Percentiles rank a stretch among this genome's conserved stretches.
Conservation (phyloP, 2,113 vertebrate species). For the Phalacrocorax carbo region DNA sequence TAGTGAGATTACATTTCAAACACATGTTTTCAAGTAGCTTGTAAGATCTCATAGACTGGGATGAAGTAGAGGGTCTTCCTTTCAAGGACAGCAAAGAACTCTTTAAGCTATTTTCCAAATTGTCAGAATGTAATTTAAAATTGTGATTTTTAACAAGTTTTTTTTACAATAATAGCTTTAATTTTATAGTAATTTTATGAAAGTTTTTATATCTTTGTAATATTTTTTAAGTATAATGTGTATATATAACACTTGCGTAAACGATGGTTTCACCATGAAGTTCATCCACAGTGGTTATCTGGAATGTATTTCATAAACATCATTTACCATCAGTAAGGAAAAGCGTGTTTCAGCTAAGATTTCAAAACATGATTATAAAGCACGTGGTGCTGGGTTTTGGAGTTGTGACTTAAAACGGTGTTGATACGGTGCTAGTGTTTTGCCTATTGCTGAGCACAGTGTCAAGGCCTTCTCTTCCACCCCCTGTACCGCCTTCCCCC, state of each 20-base stretch:
- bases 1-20: not conserved
- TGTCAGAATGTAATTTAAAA: not conserved
- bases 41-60: not conserved
- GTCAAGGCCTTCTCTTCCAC: not conserved
- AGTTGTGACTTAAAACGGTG: not conserved
- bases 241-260: not conserved
- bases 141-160: not conserved
- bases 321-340: not conserved
- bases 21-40: not conserved
- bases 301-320: not conserved
- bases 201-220: not conserved
- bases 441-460: accelerated
- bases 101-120: not conserved
- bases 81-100: not conserved
- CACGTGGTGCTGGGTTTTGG: not conserved
- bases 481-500: not conserved
- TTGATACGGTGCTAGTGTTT: not conserved
- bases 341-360: not conserved
- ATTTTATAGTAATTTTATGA: not conserved
- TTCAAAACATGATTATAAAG: not conserved
- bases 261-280: not conserved
- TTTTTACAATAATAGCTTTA: not conserved
- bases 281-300: not conserved
- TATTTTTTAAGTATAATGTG: not conserved
- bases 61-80: not conserved